These are phyloP conservation scores for Nomada flava DNA, from an alignment of 2,888 invertebrate genomes.

Conservation along the genomic window DNA sequence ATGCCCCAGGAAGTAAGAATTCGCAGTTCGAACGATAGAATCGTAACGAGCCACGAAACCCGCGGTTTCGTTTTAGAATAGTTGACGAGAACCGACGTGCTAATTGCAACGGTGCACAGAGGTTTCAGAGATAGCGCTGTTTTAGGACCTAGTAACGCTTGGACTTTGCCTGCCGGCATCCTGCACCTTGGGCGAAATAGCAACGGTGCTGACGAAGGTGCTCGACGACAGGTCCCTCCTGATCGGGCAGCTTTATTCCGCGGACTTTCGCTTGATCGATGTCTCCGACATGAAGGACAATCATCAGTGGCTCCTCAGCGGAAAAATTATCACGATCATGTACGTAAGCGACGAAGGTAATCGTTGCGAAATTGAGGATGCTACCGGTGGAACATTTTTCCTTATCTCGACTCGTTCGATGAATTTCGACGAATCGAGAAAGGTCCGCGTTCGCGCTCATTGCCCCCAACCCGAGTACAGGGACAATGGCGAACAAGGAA, in stretches of 20 bases:
- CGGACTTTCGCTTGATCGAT: constrained; percentile 79
- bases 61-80: too few relatives aligned
- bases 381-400: background rate
- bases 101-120: background rate
- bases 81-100: too few relatives aligned
- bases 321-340: constrained; percentile 80
- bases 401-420: too few relatives aligned
- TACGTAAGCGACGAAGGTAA: constrained; percentile 69
- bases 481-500: too few relatives aligned
- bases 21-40: background rate
- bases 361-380: too few relatives aligned
- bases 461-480: too few relatives aligned
- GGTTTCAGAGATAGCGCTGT: background rate
- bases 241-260: constrained; percentile 80
- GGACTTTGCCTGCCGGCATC: constrained; percentile 85
- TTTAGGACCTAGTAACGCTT: constrained; percentile 85
- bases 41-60: background rate
- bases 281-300: constrained; percentile 79
- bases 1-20: constrained; percentile 82
- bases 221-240: constrained; percentile 78
- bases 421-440: too few relatives aligned
- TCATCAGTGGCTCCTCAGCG: constrained; percentile 76
- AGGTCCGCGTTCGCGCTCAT: too few relatives aligned
- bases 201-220: constrained; percentile 76
- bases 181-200: constrained; percentile 82